Base-by-base conservation (phyloP, 2,888 invertebrate genomes). In the Orthosia incerta region DNA sequence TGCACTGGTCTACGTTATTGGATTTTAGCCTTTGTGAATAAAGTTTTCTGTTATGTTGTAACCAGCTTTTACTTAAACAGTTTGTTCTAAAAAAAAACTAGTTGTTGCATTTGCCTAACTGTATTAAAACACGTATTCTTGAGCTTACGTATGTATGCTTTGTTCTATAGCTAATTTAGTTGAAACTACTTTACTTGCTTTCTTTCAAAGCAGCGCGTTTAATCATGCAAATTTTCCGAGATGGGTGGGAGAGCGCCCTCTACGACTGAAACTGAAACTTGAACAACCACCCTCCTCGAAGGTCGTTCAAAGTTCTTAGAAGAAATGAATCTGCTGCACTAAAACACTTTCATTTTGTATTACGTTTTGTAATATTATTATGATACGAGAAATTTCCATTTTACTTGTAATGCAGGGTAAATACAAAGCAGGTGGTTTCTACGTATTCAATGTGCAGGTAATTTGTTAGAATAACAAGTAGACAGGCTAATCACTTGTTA, bases 241-340 rank as follows among this genome's bases (percentile, higher is more conserved):
- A 92, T 89, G 91, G 91, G 92, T 90, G 92, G 92, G 92, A 88
- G 91, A 79, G 92, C 89, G 91, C 88, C 84, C 89, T 90, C 90
- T 90, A 90, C 91, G 86, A 92, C 91, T 92, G 94, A 93, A 94
- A 94, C 94, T 94, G 93, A 94, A 95, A 95, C 94, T 93, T 91
- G 89, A 88, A 91, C 90, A 89, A 87, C 93, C 93, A 91, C 91
- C 92, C 92, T 87, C 90, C 93, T 82, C 79, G 95, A 95, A 96
- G 96, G 95, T 96, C 96, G 95, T 95, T 94, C 91, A 91, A 91
- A 95, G 91, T 96, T 96, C 93, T 93, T 90, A 90, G 91, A 91
- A 92, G 93, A 92, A 94, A 94, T 93, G 94, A 95, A 95, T 95
- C 91, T 91, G 90, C 91, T 92, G 89, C 91, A 92, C 86, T 89